Conservation (phyloP, 2,113 vertebrate species). For the Sterrhoptilus dennistouni region DNA sequence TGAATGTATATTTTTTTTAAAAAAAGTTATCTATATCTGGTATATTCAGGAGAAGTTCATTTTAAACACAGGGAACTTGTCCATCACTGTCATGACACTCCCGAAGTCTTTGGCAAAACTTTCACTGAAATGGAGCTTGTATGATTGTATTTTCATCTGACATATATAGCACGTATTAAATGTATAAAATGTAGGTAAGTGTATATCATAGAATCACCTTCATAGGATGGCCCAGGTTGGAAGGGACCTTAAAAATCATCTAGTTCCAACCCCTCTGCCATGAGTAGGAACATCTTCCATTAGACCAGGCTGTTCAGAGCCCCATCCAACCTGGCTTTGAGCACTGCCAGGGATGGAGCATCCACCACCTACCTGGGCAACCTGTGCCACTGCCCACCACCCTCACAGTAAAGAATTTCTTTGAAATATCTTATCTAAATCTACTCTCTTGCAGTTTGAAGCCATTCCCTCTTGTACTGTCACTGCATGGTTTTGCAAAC, state of each 20-base stretch:
- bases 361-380: background rate
- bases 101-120: background rate
- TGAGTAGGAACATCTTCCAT: accelerated
- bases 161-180: background rate
- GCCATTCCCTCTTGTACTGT: background rate
- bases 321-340: accelerated
- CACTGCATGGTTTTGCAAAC: background rate
- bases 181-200: background rate
- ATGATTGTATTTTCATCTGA: background rate
- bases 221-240: background rate
- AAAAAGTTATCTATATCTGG: background rate
- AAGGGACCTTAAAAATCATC: background rate
- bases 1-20: background rate
- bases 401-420: background rate
- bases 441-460: background rate
- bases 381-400: background rate
- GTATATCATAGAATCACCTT: background rate
- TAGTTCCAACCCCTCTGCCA: background rate
- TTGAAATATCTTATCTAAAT: background rate
- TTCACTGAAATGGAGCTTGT: background rate
- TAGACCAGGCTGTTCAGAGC: background rate
- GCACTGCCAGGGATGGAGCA: accelerated
- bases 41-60: background rate
- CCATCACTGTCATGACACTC: background rate
- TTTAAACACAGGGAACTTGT: background rate